phyloP scores from a whole-genome alignment of 2,113 vertebrate species.

The Ranitomeya imitator region DNA sequence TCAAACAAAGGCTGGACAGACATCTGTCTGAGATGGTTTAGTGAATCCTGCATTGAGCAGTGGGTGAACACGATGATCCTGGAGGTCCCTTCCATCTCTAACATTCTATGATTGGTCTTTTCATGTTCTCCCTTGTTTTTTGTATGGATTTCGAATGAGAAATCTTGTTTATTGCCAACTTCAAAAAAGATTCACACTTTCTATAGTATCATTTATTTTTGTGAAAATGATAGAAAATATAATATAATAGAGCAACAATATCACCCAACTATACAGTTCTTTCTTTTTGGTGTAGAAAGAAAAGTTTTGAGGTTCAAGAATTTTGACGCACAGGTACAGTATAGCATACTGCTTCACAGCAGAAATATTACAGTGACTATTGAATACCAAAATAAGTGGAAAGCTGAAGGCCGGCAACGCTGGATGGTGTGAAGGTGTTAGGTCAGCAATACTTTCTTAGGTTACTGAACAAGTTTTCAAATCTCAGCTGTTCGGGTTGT shows the following conservation, averaged over 20 bases:
- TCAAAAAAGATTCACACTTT: no score
- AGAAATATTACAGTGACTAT: background rate
- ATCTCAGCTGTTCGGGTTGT: background rate
- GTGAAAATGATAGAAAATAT: background rate
- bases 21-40: no score
- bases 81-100: no score
- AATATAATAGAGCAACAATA: background rate
- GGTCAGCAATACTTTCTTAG: slow-evolving; percentile 36
- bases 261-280: background rate
- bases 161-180: no score
- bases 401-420: background rate
- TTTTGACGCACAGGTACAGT: background rate
- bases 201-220: no score
- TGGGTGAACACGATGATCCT: no score
- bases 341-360: background rate
- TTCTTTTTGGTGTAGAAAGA: background rate
- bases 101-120: no score
- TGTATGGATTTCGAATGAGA: no score
- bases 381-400: slow-evolving; percentile 6
- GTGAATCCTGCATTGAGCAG: no score
- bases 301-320: background rate
- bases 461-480: slow-evolving; percentile 37
- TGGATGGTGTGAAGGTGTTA: slow-evolving; percentile 36
- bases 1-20: no score
- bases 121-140: no score